phyloP scores from a whole-genome alignment of 2,888 invertebrate genomes.

The Furcula furcula region DNA sequence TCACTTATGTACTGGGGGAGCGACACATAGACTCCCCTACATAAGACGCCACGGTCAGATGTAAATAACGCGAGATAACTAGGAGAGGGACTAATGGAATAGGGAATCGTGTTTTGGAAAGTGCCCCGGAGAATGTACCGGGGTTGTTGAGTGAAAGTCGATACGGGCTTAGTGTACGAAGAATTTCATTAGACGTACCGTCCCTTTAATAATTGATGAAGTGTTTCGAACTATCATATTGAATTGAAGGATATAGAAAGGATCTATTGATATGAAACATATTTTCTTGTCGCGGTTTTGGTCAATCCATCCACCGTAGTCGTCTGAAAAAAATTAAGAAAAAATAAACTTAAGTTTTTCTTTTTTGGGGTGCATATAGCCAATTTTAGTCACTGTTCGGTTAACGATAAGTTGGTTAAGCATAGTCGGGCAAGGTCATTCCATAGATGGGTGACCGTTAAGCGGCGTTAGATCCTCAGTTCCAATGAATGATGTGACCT shows the following conservation, averaged over 20 bases:
- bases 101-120: conserved; percentile 78
- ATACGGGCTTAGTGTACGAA: conserved; percentile 60
- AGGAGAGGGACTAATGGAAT: conserved; percentile 79
- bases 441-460: too few relatives aligned
- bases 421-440: too few relatives aligned
- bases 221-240: conserved; percentile 12
- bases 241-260: too few relatives aligned
- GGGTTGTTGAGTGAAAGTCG: conserved; percentile 75
- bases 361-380: too few relatives aligned
- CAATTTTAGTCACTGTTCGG: too few relatives aligned
- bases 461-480: too few relatives aligned
- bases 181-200: conserved; percentile 69
- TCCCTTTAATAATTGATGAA: conserved; percentile 46
- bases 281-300: conserved; percentile 46
- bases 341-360: too few relatives aligned
- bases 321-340: conserved; percentile 57
- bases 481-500: too few relatives aligned
- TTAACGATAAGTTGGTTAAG: too few relatives aligned
- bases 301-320: conserved; percentile 56
- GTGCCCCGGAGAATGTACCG: conserved; percentile 74
- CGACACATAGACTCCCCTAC: conserved; percentile 63
- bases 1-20: conserved; percentile 61
- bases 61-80: conserved; percentile 81
- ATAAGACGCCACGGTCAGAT: conserved; percentile 80
- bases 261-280: too few relatives aligned